Base-by-base conservation (phyloP, 2,797 vertebrate genomes). In the Mastacembelus armatus region DNA sequence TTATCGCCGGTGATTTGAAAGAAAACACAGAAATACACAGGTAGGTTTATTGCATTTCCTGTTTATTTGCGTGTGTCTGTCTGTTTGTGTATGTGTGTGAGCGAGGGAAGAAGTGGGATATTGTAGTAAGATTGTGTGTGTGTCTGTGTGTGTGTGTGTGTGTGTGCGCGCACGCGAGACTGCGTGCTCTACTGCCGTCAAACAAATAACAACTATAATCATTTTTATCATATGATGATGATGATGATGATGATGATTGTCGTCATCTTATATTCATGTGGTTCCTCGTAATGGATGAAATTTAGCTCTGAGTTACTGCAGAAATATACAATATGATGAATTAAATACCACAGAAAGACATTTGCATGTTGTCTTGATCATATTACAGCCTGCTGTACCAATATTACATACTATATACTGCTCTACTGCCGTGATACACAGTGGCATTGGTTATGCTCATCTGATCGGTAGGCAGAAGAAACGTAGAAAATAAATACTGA, bases 101-200 rank as follows among this genome's bases (percentile, higher is more conserved):
- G 22, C 10, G 29, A 51, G 7, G 48, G 39, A 63, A 19, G 45
- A 33, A 7, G 12, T 19, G n/a, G 32, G n/a, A 59, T 44, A 50
- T 44, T 29, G 61, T 81, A 81, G 70, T 75, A 77, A 47, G 35
- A 62, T 11, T 19, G 29, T 54, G 62, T 65, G 39, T 62, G 49
- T 21, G 15, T 24, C 21, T 32, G 36, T 43, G 56, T 21, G 58
- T 16, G 38, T 14, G 15, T 38, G 43, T 9, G 8, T 35, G 50
- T 50, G 56, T 29, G 56, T 27, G 54, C 11, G 44, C 26, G 50
- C 11, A 24, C 32, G 21, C n/a, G n/a, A n/a, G n/a, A n/a, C n/a
- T n/a, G n/a, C n/a, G n/a, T n/a, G n/a, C n/a, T 73, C 54, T 60
- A 14, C 8, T 14, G 21, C 12, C 5, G 57, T 32, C 43, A 40